phyloP scores from a whole-genome alignment of 2,888 invertebrate genomes.

The Coelinius sp. region DNA sequence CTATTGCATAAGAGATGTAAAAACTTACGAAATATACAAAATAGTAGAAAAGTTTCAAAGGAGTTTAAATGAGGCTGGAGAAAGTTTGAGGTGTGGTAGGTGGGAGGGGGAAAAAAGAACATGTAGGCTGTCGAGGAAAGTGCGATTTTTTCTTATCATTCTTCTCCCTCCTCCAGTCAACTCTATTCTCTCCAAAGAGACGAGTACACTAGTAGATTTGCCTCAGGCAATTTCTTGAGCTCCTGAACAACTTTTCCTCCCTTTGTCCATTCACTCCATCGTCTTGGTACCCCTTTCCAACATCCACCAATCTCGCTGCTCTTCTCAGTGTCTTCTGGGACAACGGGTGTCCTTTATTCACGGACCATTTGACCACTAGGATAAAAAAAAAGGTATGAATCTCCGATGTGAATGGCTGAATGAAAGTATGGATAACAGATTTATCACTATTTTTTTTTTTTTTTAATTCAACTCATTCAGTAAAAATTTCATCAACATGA shows the following conservation, averaged over 20 bases:
- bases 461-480: slow-evolving; percentile 21
- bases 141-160: slow-evolving; percentile 23
- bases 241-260: slow-evolving; percentile 20
- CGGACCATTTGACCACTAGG: slow-evolving; percentile 40
- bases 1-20: background rate
- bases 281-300: slow-evolving; percentile 14
- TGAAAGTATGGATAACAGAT: slow-evolving; percentile 32
- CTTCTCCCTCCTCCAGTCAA: slow-evolving; percentile 12
- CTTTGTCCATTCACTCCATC: background rate
- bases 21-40: background rate
- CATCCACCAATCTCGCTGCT: background rate
- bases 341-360: slow-evolving; percentile 43
- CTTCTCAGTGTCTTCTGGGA: background rate
- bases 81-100: background rate
- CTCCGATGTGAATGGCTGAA: slow-evolving; percentile 9
- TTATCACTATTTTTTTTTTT: too few relatives aligned
- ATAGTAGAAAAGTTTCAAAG: background rate
- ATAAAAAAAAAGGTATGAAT: slow-evolving; percentile 39
- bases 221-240: slow-evolving; percentile 11
- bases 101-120: background rate
- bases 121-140: background rate
- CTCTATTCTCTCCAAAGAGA: background rate
- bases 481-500: too few relatives aligned
- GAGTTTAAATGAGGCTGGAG: background rate
- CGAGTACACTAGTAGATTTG: background rate